A percentile compares a stretch with the other conserved stretches of the same genome.
These are phyloP conservation scores for Cotesia vestalis DNA, from an alignment of 1,140 invertebrate genomes.

Conservation along the genomic window DNA sequence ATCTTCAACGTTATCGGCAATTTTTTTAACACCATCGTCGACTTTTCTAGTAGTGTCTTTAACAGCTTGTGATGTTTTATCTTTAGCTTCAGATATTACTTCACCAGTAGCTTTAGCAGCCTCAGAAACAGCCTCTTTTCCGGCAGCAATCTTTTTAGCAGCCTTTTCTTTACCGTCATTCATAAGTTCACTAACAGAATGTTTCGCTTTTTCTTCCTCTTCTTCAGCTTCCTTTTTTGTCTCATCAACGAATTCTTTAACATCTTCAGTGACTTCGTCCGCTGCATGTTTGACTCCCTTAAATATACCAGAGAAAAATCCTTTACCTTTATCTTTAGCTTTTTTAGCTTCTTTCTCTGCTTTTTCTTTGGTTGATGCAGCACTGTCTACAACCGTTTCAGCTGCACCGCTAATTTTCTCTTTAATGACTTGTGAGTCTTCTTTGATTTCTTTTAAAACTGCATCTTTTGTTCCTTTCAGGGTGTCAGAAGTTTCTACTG, in stretches of 20 bases:
- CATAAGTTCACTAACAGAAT: background rate
- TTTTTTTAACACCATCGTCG: constrained; percentile 13
- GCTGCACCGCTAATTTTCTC: constrained; percentile 30
- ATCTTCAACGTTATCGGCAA: background rate
- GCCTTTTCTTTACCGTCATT: constrained; percentile 23
- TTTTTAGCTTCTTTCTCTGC: constrained; percentile 40
- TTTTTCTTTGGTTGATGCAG: constrained; percentile 25
- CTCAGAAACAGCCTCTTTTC: background rate
- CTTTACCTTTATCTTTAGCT: constrained; percentile 42
- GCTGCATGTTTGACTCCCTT: constrained; percentile 41
- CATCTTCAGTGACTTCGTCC: constrained; percentile 34
- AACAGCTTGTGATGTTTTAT: background rate
- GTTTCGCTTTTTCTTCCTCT: constrained; percentile 32
- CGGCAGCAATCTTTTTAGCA: background rate
- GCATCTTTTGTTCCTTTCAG: constrained; percentile 24
- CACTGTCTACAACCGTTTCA: constrained; percentile 24
- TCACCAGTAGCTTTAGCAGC: constrained; percentile 39
- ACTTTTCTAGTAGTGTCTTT: constrained; percentile 36
- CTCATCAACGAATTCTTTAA: constrained; percentile 36
- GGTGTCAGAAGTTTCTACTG: background rate
- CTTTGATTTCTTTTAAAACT: constrained; percentile 22
- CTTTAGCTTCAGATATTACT: constrained; percentile 28
- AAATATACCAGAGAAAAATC: constrained; percentile 45
- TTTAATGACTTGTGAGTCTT: constrained; percentile 23
- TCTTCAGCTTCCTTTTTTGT: constrained; percentile 11